Conservation (phyloP, 1,140 invertebrate species). For the Chironomus tepperi region DNA sequence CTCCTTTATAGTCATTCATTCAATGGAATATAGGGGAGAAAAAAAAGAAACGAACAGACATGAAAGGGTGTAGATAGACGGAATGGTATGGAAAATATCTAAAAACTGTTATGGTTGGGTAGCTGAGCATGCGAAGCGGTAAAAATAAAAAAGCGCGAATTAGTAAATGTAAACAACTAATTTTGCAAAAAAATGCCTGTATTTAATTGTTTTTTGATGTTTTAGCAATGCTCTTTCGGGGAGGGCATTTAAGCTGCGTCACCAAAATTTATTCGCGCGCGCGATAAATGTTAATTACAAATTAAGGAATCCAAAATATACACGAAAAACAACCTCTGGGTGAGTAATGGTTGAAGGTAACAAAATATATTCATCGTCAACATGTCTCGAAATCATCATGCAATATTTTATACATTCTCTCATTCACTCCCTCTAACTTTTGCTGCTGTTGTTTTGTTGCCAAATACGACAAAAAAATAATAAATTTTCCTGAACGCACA, state of each 20-base stretch:
- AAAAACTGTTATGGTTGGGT: background rate
- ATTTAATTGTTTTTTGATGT: slow-evolving; percentile 14
- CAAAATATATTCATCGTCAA: background rate
- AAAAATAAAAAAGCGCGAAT: background rate
- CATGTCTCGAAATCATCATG: background rate
- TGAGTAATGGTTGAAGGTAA: slow-evolving; percentile 12
- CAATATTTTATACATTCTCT: background rate
- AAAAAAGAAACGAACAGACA: no score
- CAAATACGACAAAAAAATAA: background rate
- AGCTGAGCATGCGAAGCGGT: background rate
- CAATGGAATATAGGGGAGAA: no score
- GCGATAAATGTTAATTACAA: slow-evolving; percentile 13
- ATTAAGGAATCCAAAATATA: background rate
- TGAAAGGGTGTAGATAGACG: no score
- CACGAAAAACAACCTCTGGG: background rate
- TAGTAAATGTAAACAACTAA: background rate
- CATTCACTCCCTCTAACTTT: background rate
- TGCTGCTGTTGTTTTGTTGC: background rate
- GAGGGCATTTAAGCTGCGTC: background rate
- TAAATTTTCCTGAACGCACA: background rate
- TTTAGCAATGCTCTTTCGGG: background rate
- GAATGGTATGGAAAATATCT: no score
- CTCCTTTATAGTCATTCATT: no score
- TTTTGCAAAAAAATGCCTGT: background rate
- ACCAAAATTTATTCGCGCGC: background rate